Base-by-base conservation (phyloP, 2,888 invertebrate genomes). In the Spisula solida region DNA sequence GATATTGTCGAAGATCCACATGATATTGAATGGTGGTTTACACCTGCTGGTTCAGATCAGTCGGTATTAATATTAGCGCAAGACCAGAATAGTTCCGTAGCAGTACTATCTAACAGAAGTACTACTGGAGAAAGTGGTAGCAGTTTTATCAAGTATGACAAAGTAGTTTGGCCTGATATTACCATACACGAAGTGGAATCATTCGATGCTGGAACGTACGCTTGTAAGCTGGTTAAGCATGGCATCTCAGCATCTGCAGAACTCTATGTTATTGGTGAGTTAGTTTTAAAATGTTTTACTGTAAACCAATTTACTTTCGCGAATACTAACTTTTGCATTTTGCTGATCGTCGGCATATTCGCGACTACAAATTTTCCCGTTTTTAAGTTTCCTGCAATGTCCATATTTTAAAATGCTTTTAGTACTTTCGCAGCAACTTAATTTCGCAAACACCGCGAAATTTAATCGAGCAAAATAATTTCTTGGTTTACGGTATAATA, bases 211-310 rank as follows among this genome's bases (percentile, higher is more conserved):
- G 94, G 94, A 5, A 85, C 86, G 0, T 94, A 94, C 56, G 88
- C 91, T 2, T 94, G 94, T 87, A 70, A 78, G n/a, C 82, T 92
- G 6, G 85, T 86, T 1, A 86, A 89, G 0, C 86, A 66, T 4
- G 80, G 51, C 5, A 85, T 81, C 8, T 86, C 86, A 25, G 90
- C 85, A 20, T 82, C 90, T 14, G 86, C 91, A 14, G 90, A 94
- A 79, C 86, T 94, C 5, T 93, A 91, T 88, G 90, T 94, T 48
- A 79, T 94, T 48, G 93, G 94, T 94, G 86, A 90, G 91, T 90
- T 60, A 25, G 25, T 79, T 41, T 47, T 16, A 4, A n/a, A 66
- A 25, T 66, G 16, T 66, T 25, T 41, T 41, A 41, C 8, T 5
- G 8, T 41, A 41, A 41, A 5, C n/a, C n/a, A n/a, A n/a, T n/a